Evolutionary conservation across 1,140 invertebrate species (phyloP), one percentile per base, ranked within the genome.

Genomic region (Hypsibius dujardini): DNA sequence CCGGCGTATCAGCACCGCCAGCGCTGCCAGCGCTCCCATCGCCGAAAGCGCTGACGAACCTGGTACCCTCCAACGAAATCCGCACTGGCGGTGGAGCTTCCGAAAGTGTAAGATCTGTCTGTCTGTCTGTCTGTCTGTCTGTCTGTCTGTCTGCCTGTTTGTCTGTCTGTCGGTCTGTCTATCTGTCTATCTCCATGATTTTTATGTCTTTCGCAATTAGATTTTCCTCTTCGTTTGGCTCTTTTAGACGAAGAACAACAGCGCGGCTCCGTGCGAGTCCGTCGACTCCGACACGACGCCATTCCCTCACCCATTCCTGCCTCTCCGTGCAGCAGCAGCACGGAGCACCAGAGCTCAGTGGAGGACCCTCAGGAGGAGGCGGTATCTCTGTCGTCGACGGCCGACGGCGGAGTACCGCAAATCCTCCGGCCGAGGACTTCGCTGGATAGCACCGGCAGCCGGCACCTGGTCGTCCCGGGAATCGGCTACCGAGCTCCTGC

Each of bases 11-110:
- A 67, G 62, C 62, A 67, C 62, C 12, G 12, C 45, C 42, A 67
- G 62, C 62, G 42, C 62, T 0, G 3, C 62, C 12, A 12, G 28
- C 28, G 28, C 28, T 28, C 28, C 28, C 28, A 28, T 28, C 28
- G 28, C 28, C 12, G 50, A 75, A 46, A 73, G 74, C 70, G 72
- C 71, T 2, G 73, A 76, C 67, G 72, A 74, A 47, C 69, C 74
- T 1, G 28, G 72, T 40, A 2, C 59, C 15, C n/a, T 56, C 1
- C 56, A 72, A 12, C 76, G 72, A 69, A 75, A 72, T 46, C 77
- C 78, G 62, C 77, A 78, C 70, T 78, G 77, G 77, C 71, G 77
- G 71, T 74, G 77, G 46, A 79, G 77, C 71, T 75, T 77, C 72
- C 72, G 77, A 69, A 78, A 77, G 75, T 78, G 76, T 76, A 70